Evolutionary conservation across 2,888 invertebrate genomes (phyloP).

Genomic region (Athripsodes cinereus): DNA sequence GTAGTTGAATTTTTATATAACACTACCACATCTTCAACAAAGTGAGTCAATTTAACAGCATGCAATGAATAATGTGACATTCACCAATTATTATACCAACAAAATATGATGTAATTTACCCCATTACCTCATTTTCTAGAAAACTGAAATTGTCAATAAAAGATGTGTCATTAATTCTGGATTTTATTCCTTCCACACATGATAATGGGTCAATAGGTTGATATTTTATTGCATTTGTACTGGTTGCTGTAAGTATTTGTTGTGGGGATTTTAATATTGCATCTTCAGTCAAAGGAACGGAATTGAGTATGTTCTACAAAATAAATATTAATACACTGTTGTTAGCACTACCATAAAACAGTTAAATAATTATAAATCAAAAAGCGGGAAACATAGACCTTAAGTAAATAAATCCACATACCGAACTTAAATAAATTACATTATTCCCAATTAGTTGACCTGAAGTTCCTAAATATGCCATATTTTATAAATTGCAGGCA

Average conservation of each 20-base stretch:
- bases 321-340: no score
- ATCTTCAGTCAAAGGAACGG: neutral
- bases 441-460: no score
- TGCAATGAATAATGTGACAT: neutral
- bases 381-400: no score
- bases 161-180: neutral
- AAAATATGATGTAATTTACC: neutral
- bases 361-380: no score
- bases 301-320: neutral
- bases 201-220: neutral
- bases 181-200: neutral
- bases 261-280: neutral
- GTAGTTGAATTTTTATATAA: no score
- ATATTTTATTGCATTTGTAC: neutral
- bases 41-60: no score
- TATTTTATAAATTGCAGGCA: no score
- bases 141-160: neutral
- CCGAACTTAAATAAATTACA: no score
- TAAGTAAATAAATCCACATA: no score
- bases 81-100: neutral
- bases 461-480: no score
- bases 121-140: neutral
- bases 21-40: no score
- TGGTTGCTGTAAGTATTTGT: neutral
- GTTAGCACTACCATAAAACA: no score